A percentile compares a stretch with the other conserved stretches of the same genome.
Conservation (phyloP, 2,797 vertebrate genomes). For the Anguilla obscura region DNA sequence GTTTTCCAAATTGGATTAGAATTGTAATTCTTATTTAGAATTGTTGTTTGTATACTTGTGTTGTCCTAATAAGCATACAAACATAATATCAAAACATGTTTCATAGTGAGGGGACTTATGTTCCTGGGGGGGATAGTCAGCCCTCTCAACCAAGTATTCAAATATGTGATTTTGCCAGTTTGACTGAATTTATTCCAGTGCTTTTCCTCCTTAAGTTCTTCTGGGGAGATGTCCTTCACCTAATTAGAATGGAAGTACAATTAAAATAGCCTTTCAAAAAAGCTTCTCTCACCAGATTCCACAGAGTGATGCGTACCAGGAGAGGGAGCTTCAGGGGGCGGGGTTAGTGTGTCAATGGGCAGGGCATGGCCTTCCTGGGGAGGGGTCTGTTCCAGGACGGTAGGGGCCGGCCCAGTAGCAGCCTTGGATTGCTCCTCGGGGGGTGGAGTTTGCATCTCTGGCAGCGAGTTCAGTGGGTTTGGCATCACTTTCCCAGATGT, state of each 20-base stretch:
- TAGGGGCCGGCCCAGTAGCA: slow-evolving; percentile 34
- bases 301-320: slow-evolving; percentile 58
- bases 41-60: too few species aligned
- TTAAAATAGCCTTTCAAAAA: not conserved
- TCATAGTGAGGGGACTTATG: too few species aligned
- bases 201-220: too few species aligned
- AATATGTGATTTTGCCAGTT: not conserved
- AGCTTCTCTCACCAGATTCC: slow-evolving; percentile 53
- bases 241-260: not conserved
- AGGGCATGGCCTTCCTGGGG: slow-evolving; percentile 52
- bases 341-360: slow-evolving; percentile 39
- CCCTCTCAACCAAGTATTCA: too few species aligned
- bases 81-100: too few species aligned
- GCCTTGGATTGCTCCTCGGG: slow-evolving; percentile 30
- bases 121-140: not conserved
- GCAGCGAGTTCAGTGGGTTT: slow-evolving; percentile 47
- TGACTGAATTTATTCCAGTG: not conserved
- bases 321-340: slow-evolving; percentile 40
- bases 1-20: not conserved
- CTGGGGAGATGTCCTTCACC: not conserved
- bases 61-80: too few species aligned
- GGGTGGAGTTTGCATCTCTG: slow-evolving; percentile 43
- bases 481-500: slow-evolving; percentile 44
- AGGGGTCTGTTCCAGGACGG: slow-evolving; percentile 49
- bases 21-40: too few species aligned